Base-by-base conservation (phyloP, 2,113 vertebrate genomes). In the Charadrius vociferus region DNA sequence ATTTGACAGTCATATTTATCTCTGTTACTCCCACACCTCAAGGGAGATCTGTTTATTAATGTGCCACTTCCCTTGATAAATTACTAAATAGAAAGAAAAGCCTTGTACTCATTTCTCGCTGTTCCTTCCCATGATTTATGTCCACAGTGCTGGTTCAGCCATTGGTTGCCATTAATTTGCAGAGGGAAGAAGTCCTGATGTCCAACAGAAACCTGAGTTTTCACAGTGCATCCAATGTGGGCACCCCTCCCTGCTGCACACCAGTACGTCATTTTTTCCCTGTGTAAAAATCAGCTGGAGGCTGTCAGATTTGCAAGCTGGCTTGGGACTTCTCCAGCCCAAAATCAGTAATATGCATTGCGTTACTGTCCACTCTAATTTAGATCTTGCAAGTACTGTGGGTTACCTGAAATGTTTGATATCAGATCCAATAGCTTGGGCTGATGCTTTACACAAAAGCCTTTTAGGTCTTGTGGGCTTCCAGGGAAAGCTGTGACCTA, bases 41-140 rank as follows among this genome's bases (percentile, higher is more conserved):
- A 98, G 98, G 98, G 98, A 98, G 98, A 98, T 98, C 98, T 98
- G 98, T 98, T 98, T 98, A 99, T 99, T 99, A 99, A 99, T 99
- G 98, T 81, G 96, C 98, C 98, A 98, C 98, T 99, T 99, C 98
- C 98, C 98, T 97, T 98, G 98, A 99, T 99, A 98, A 99, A 99
- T 98, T 98, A 99, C 98, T 98, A 99, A 99, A 98, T 97, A 98
- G 98, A 98, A 98, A 98, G 98, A 98, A 97, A 98, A 98, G 98
- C 98, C 98, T 98, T 98, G 98, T 98, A 98, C 98, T 98, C 98
- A 97, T 98, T 99, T 98, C 98, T 98, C 50, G 50, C 96, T 98
- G 98, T 97, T 98, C 89, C 97, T 98, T 97, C 96, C 58, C 34
- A 86, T 99, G 98, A 99, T 98, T 99, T 98, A 98, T 98, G 97